Base-by-base conservation (phyloP, 2,888 invertebrate genomes). In the Amaurobius ferox region DNA sequence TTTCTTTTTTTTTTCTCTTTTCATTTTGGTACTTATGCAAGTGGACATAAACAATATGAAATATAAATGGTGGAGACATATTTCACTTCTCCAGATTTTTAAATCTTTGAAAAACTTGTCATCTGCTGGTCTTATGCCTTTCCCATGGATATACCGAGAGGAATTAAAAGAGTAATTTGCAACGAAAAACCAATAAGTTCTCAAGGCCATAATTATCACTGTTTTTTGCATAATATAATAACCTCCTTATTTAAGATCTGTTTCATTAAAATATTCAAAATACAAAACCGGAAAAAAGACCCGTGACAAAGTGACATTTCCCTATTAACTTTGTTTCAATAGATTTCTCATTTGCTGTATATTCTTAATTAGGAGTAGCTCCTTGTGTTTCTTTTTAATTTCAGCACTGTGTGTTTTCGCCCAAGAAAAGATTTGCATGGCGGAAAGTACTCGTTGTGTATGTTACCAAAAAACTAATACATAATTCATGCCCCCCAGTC, bases 251-350 rank as follows among this genome's bases (percentile, higher is more conserved):
- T 55, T 55, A 55, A 55, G 55, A 55, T 55, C 19, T 55, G 55
- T 55, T 55, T 55, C 55, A 55, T 55, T 55, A 55, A 55, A 55
- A 55, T 55, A 55, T 55, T 55, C 55, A 55, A 55, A 55, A 55
- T 55, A 23, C 19, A 23, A 55, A 55, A 3, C 23, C 1, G 55
- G 3, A 23, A 55, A 55, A 55, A 55, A n/a, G n/a, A 55, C 11
- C 23, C 6, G 55, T 55, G 55, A 55, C 55, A 55, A 55, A 55
- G 23, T 55, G 55, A 55, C 55, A 55, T 23, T 19, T 55, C 55
- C 55, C 23, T 55, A 55, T 55, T 55, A 55, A 55, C 55, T 55
- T 55, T 55, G 23, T 55, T 55, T 23, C 55, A 55, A 55, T 55
- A 55, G 55, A 55, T 55, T 55, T 55, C 55, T 55, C 23, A 55